Conservation (phyloP, 2,888 invertebrate species). For the Clepsis dumicolana region DNA sequence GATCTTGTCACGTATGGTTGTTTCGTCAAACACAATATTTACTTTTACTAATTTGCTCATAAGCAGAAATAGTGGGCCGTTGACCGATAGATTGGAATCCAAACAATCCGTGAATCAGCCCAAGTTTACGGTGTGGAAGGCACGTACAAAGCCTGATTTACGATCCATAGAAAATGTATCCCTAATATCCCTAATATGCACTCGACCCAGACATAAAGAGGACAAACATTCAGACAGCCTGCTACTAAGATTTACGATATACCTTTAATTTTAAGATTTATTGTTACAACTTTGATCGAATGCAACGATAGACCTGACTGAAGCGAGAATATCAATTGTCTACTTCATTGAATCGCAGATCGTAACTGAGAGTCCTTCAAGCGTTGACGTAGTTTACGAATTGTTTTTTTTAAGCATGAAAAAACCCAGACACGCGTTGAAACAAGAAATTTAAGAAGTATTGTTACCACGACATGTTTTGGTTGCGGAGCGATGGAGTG, state of each 20-base stretch:
- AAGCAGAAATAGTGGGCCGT: slow-evolving; percentile 49
- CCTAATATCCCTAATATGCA: slow-evolving; percentile 38
- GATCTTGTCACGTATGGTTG: neutral
- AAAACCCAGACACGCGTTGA: slow-evolving; percentile 17
- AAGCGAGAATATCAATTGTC: neutral
- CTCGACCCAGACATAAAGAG: slow-evolving; percentile 22
- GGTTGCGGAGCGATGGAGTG: slow-evolving; percentile 60
- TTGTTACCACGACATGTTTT: slow-evolving; percentile 68
- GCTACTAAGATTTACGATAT: slow-evolving; percentile 31
- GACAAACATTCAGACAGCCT: slow-evolving; percentile 20
- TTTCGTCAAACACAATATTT: slow-evolving; percentile 35
- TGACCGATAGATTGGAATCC: slow-evolving; percentile 64
- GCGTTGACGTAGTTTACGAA: slow-evolving; percentile 16
- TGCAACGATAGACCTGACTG: slow-evolving; percentile 19
- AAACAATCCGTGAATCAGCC: slow-evolving; percentile 65
- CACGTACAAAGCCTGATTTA: slow-evolving; percentile 61
- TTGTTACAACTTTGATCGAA: slow-evolving; percentile 2
- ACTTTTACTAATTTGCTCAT: slow-evolving; percentile 32
- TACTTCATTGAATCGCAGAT: slow-evolving; percentile 9
- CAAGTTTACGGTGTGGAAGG: slow-evolving; percentile 70
- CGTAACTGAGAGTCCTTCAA: neutral
- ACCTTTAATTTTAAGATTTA: slow-evolving; percentile 22
- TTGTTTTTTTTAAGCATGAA: slow-evolving; percentile 2
- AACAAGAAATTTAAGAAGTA: slow-evolving; percentile 56
- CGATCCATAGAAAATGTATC: slow-evolving; percentile 27